Conservation (phyloP, 30 jellyfish, hydroid and myxozoan genomes). For the Hydractinia echinata region DNA sequence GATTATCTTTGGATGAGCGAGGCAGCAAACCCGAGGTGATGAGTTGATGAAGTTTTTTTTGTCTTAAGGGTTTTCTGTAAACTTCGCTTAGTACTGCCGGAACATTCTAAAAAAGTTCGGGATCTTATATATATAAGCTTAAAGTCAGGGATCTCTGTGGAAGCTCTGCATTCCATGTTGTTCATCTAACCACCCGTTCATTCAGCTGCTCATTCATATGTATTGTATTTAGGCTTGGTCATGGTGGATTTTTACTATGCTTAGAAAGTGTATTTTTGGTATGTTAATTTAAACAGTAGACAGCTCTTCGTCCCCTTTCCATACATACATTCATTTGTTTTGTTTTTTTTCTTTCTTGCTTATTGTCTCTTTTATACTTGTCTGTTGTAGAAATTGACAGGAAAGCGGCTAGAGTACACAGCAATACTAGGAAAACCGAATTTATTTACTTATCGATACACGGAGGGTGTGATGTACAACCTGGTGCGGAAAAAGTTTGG, state of each 20-base stretch:
- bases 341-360: too few species aligned
- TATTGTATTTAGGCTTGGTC: slow-evolving; percentile 63
- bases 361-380: too few species aligned
- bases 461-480: slow-evolving; percentile 52
- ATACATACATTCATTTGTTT: too few species aligned
- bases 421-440: slow-evolving; percentile 88
- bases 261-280: slow-evolving; percentile 74
- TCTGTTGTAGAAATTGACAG: slow-evolving; percentile 59
- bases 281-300: background rate
- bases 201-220: too few species aligned
- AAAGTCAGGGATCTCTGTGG: too few species aligned
- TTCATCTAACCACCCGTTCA: too few species aligned
- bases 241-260: slow-evolving; percentile 91
- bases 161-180: too few species aligned
- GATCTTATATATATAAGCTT: too few species aligned
- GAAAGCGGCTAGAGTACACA: slow-evolving; percentile 58
- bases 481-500: slow-evolving; percentile 39
- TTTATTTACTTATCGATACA: slow-evolving; percentile 69
- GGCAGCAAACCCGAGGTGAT: slow-evolving; percentile 93
- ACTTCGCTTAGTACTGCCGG: background rate
- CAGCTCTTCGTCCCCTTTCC: too few species aligned
- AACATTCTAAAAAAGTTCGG: background rate
- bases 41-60: background rate
- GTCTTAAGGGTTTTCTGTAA: too few species aligned
- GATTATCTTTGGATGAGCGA: slow-evolving; percentile 96